These are phyloP conservation scores for Latheticus oryzae DNA, from an alignment of 2,888 invertebrate species.

Conservation along the genomic window DNA sequence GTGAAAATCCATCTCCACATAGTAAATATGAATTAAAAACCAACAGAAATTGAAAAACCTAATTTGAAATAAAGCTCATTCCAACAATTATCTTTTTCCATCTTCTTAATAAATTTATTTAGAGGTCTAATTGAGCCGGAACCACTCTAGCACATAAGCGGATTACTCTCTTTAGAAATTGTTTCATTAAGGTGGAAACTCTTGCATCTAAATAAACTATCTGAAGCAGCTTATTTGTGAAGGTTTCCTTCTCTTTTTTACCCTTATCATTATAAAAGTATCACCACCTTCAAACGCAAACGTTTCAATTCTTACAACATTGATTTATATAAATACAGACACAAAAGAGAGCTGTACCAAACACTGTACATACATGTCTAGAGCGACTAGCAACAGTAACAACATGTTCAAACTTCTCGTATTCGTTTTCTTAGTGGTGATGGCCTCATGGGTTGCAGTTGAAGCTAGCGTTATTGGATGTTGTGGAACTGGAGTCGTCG, in stretches of 20 bases:
- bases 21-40: no score
- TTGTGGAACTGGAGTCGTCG: conserved; percentile 6
- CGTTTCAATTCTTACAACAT: conserved; percentile 3
- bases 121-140: conserved; percentile 19
- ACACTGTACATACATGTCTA: not conserved
- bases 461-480: conserved; percentile 15
- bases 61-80: no score
- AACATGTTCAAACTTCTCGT: conserved; percentile 33
- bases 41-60: no score
- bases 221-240: conserved; percentile 9
- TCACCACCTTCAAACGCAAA: conserved; percentile 9
- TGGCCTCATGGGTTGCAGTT: conserved; percentile 21
- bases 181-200: conserved; percentile 22
- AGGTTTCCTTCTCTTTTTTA: not conserved
- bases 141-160: conserved; percentile 17
- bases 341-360: no score
- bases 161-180: conserved; percentile 27
- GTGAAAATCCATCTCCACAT: no score
- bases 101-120: conserved; percentile 21
- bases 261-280: no score
- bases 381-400: not conserved
- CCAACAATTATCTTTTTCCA: conserved; percentile 10
- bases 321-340: conserved; percentile 16
- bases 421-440: conserved; percentile 13
- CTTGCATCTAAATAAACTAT: conserved; percentile 12